Evolutionary conservation across 2,797 vertebrate species (phyloP), one percentile per base, ranked within the genome.

Genomic region (Cichlasoma orientale): DNA sequence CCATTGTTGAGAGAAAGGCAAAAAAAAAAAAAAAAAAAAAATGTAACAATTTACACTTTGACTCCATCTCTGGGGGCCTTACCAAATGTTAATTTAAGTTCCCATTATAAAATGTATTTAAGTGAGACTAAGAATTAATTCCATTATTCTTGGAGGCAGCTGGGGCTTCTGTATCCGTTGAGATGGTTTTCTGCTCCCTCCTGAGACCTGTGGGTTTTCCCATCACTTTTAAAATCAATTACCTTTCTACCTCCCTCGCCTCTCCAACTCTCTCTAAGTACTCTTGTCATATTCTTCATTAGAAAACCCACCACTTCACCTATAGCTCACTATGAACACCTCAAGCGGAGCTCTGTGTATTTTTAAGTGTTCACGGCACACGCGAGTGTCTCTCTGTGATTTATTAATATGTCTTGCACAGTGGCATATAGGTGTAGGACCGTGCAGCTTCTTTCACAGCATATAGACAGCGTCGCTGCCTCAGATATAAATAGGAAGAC

Each of bases 181-280:
- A 91, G 93, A 92, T 85, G 89, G 90, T 88, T 89, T 87, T 83
- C 86, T 87, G 90, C 86, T 88, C 85, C 90, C 93, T 92, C 94
- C 74, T 79, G 94, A 94, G 95, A 95, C 92, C 80, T 87, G 79
- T 92, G 91, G 90, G 92, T 94, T 94, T 92, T 93, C 91, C 92
- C 92, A 92, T 95, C 93, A 94, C 94, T 94, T 94, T 94, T 94
- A 91, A 95, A 95, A 95, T 95, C 94, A 95, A 95, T 95, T 95
- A 95, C 90, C 87, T 92, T 92, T 89, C 88, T 92, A 56, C 89
- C 91, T 94, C 90, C 93, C 87, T 92, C 79, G 79, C 91, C 92
- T 93, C 93, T 94, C 89, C 85, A 85, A 87, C 88, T 92, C 91
- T 78, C 88, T 89, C 82, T 86, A 90, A 94, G 92, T 91, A 90